These are phyloP conservation scores for Ophioderma brevispina DNA, from an alignment of 35 echinoderm and acorn worm genomes.

Conservation along the genomic window DNA sequence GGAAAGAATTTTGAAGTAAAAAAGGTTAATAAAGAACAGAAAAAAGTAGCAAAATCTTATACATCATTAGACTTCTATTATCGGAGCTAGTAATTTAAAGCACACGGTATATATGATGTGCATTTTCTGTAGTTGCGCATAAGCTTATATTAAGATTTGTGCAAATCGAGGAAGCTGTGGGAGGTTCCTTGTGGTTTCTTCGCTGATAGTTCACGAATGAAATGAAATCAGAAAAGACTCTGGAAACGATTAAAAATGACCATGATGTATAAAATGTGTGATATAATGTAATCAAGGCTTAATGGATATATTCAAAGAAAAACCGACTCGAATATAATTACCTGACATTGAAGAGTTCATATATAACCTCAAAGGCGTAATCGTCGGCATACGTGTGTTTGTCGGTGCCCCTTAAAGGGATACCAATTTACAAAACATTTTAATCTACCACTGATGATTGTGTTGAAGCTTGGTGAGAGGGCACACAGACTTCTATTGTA, in stretches of 20 bases:
- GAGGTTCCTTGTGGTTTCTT: background rate
- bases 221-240: slow-evolving; percentile 56
- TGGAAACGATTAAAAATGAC: too few relatives aligned
- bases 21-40: too few relatives aligned
- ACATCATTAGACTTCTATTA: too few relatives aligned
- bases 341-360: slow-evolving; percentile 71
- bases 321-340: too few relatives aligned
- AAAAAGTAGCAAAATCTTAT: too few relatives aligned
- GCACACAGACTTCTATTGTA: too few relatives aligned
- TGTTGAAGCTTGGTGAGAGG: too few relatives aligned
- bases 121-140: slow-evolving; percentile 61
- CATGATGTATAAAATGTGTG: too few relatives aligned
- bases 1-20: too few relatives aligned
- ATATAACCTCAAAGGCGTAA: slow-evolving; percentile 84
- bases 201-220: slow-evolving; percentile 39
- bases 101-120: slow-evolving; percentile 31
- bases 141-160: slow-evolving; percentile 90
- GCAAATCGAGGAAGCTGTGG: slow-evolving; percentile 57
- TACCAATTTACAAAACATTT: background rate
- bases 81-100: too few relatives aligned
- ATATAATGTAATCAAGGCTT: too few relatives aligned
- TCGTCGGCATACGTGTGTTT: slow-evolving; percentile 97
- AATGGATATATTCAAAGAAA: background rate
- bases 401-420: slow-evolving; percentile 82
- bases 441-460: too few relatives aligned